Percentiles rank a stretch among this genome's conserved stretches.
These are phyloP conservation scores for Eumaeus atala DNA, from an alignment of 1,140 invertebrate genomes.

Conservation along the genomic window DNA sequence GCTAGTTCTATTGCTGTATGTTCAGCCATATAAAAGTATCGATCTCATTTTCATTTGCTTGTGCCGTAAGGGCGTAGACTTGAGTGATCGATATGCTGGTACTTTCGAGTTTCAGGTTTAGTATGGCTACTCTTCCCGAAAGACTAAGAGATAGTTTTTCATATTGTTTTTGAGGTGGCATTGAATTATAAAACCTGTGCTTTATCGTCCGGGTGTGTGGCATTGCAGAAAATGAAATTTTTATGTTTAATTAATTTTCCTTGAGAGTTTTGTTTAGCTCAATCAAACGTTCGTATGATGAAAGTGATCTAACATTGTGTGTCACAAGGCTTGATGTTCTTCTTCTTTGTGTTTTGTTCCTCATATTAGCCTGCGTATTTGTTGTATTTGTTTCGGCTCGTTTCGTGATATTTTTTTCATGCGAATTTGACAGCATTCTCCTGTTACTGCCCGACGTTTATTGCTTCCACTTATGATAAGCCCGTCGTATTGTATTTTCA, in stretches of 20 bases:
- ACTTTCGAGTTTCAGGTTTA: neutral
- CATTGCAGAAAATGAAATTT: too few relatives aligned
- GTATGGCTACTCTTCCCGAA: neutral
- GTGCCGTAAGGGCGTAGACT: neutral
- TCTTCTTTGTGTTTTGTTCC: too few relatives aligned
- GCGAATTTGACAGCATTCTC: conserved; percentile 6
- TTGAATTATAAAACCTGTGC: too few relatives aligned
- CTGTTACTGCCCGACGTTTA: neutral
- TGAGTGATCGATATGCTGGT: neutral
- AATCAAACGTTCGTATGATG: too few relatives aligned
- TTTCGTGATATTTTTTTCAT: neutral
- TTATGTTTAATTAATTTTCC: too few relatives aligned
- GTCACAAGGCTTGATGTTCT: too few relatives aligned
- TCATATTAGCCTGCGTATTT: too few relatives aligned
- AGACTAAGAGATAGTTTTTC: neutral
- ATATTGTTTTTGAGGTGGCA: neutral
- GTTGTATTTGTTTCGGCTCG: too few relatives aligned
- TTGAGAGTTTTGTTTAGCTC: neutral
- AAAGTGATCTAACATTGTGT: too few relatives aligned
- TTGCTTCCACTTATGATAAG: conserved; percentile 18
- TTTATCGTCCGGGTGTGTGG: too few relatives aligned
- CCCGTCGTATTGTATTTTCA: conserved; percentile 23
- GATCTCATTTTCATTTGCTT: neutral
- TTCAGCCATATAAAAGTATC: neutral
- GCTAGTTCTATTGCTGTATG: too few relatives aligned